Percentiles rank a stretch among this genome's conserved stretches.
These are phyloP conservation scores for Tarsius wallacei DNA, from an alignment of 2,797 vertebrate species.

Conservation along the genomic window DNA sequence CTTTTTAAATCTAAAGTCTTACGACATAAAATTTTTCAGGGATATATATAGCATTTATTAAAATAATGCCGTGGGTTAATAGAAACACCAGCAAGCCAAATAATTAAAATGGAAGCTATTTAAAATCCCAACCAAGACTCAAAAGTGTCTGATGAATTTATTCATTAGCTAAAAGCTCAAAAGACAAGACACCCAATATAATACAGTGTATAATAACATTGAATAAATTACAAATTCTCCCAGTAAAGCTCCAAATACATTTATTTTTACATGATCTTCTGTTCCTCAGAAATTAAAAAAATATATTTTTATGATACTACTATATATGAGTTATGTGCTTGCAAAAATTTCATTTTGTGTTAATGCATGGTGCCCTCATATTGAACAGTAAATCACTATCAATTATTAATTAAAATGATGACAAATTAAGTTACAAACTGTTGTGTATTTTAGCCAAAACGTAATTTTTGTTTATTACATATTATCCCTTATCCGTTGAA, in stretches of 20 bases:
- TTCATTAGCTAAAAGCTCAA: too few relatives aligned
- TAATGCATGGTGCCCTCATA: neutral
- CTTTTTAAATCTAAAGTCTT: neutral
- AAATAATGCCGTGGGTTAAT: too few relatives aligned
- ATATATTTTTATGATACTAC: neutral
- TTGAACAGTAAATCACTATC: neutral
- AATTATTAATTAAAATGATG: slow-evolving; percentile 34
- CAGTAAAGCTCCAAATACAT: neutral
- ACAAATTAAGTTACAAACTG: neutral
- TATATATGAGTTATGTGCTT: slow-evolving; percentile 3
- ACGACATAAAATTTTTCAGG: too few relatives aligned
- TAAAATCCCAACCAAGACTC: too few relatives aligned
- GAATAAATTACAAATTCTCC: neutral
- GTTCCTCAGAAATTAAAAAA: neutral
- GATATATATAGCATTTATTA: too few relatives aligned
- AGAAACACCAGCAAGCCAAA: too few relatives aligned
- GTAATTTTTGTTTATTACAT: neutral
- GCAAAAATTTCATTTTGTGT: slow-evolving; percentile 15
- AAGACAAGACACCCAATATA: too few relatives aligned
- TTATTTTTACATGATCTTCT: neutral
- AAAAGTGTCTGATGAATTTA: too few relatives aligned
- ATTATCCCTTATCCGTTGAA: neutral
- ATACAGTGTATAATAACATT: neutral
- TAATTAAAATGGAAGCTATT: too few relatives aligned
- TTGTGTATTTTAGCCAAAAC: neutral